Evolutionary conservation across 2,797 vertebrate genomes (phyloP), one percentile per base, ranked within the genome.

Genomic region (Halcyon chelicuti): DNA sequence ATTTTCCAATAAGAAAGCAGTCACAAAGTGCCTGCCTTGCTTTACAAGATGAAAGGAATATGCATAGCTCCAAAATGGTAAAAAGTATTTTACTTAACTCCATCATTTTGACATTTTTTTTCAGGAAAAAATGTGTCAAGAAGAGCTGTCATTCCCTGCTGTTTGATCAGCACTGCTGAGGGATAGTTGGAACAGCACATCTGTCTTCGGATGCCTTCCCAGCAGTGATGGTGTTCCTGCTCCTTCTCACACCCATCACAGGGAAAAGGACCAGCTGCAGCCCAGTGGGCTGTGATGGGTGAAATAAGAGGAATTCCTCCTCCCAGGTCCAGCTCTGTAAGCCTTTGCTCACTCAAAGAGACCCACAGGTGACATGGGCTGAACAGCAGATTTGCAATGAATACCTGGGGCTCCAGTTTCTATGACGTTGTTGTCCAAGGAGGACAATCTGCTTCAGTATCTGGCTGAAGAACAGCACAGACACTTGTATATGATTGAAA

Each of bases 1-100:
- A 75, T 85, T 77, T 89, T 88, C 57, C 29, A 66, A 7, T 39
- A 55, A 66, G 42, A 63, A 78, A 82, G 14, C 18, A 93, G 31
- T 76, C 17, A 47, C 23, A 55, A 40, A 65, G 11, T 40, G 19
- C 46, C 55, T 87, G 23, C 52, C 39, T 35, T 93, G 7, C 17
- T 66, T 40, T 79, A 25, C 22, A 74, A 78, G 54, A 89, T 39
- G 66, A 88, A 81, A 74, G 23, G 4, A 28, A 57, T 51, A 62
- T 1, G 2, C 23, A 23, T 5, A 29, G 66, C 49, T 86, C 29
- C 16, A 76, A 94, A 72, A 76, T 14, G 17, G 7, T 74, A 91
- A 88, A 40, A 72, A 73, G 5, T 22, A 58, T 86, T 93, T 92
- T 96, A 86, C 81, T 93, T 88, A 89, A 75, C 82, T 51, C 15